Evolutionary conservation across 2,888 invertebrate genomes (phyloP), one percentile per base, ranked within the genome.

Genomic region (Dorcus parallelipipedus): DNA sequence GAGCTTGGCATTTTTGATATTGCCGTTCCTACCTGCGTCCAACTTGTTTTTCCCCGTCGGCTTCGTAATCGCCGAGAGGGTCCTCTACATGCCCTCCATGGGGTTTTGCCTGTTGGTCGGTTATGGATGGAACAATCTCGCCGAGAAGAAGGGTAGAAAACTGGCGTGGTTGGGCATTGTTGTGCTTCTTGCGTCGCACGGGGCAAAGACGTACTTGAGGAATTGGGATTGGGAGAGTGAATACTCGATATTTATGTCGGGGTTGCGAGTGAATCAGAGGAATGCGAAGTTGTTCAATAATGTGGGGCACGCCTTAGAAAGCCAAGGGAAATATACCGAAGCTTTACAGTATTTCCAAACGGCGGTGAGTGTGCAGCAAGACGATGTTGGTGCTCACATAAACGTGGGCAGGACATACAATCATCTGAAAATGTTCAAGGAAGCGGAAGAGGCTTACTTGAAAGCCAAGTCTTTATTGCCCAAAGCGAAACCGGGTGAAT

Each of bases 21-120:
- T 97, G 56, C 97, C 97, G 52, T 97, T 97, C 79, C 81, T 97
- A 63, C 97, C 97, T 54, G 97, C 97, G 0, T 96, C 96, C 52
- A 97, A 97, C 82, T 83, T 97, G 50, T 97, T 97, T 82, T 97
- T 97, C 80, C 95, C 97, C 0, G 97, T 97, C 52, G 97, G 97
- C 1, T 97, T 97, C 79, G 97, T 97, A 61, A 90, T 97, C 38
- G 97, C 97, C 2, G 97, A 97, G 80, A 83, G 97, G 66, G 91
- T 97, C 48, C 84, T 97, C 3, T 97, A 97, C 79, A 94, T 95
- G 82, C 97, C 97, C 0, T 96, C 96, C 9, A 96, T 97, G 95
- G 97, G 97, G 52, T 96, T 93, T 82, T 97, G 96, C 73, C 85
- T 97, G 77, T 82, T 97, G 20, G 85, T 96, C 2, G 95, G 93